phyloP scores from a whole-genome alignment of 2,113 vertebrate genomes.

The Mus spicilegus region DNA sequence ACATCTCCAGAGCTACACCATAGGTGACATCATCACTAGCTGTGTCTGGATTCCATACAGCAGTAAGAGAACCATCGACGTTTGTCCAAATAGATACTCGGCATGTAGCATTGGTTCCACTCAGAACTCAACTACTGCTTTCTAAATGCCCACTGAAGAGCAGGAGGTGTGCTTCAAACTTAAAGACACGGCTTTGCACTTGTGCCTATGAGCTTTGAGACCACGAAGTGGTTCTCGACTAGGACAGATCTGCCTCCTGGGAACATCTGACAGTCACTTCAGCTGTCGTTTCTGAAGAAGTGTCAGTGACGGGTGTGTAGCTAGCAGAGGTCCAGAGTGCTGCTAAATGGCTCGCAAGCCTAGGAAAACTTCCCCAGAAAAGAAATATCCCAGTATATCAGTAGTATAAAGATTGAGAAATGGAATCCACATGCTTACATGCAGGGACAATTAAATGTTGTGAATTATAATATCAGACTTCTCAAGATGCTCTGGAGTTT shows the following conservation, averaged over 20 bases:
- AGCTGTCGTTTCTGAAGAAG: not conserved
- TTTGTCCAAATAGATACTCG: not conserved
- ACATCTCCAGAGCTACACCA: too few relatives aligned
- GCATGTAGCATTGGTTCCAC: not conserved
- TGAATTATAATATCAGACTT: not conserved
- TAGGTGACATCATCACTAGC: fast-evolving
- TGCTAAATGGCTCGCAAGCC: not conserved
- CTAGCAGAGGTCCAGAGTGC: not conserved
- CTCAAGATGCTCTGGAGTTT: not conserved
- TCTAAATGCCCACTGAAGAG: not conserved
- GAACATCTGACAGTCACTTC: not conserved
- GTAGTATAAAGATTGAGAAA: fast-evolving
- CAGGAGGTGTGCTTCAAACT: not conserved
- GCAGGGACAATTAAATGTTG: fast-evolving
- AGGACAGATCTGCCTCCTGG: not conserved
- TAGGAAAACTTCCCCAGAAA: not conserved
- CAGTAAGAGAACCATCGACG: not conserved
- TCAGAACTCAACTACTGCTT: not conserved
- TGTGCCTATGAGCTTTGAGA: not conserved
- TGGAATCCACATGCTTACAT: not conserved
- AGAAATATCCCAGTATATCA: not conserved
- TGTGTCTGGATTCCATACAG: not conserved
- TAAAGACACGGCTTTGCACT: not conserved
- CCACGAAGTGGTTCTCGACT: not conserved
- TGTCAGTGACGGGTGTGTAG: too few relatives aligned